Conservation (phyloP, 1,140 invertebrate species). For the Gryon sp. region DNA sequence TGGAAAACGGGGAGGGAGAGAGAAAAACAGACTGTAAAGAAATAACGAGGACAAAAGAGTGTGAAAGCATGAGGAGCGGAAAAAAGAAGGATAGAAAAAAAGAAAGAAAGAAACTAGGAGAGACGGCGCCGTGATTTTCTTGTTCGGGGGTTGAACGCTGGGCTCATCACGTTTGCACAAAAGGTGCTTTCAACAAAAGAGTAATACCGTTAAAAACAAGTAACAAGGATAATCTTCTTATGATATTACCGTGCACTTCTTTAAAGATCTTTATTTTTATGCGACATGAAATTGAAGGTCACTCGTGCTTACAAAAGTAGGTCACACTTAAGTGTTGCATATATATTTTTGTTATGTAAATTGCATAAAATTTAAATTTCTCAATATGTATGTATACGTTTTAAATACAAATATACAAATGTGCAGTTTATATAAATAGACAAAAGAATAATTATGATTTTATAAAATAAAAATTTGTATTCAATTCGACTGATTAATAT, state of each 20-base stretch:
- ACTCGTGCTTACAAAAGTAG: not conserved
- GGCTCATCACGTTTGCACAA: slow-evolving; percentile 49
- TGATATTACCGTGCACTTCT: slow-evolving; percentile 27
- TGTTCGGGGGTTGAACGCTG: slow-evolving; percentile 7
- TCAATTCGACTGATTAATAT: no score
- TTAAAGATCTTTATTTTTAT: slow-evolving; percentile 9
- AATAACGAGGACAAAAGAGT: not conserved
- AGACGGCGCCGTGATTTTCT: slow-evolving; percentile 38
- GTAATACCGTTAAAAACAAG: slow-evolving; percentile 53
- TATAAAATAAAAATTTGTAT: no score
- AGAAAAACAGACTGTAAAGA: no score
- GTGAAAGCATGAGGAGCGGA: not conserved
- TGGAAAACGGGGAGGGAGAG: not conserved
- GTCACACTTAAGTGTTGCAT: not conserved
- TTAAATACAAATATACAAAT: not conserved
- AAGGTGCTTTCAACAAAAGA: slow-evolving; percentile 44
- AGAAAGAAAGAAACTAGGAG: slow-evolving; percentile 17
- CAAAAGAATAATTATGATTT: no score
- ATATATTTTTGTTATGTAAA: not conserved
- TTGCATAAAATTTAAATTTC: no score
- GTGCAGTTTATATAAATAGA: not conserved
- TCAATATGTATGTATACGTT: not conserved
- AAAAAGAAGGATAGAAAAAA: not conserved
- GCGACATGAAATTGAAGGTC: slow-evolving; percentile 8
- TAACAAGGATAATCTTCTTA: slow-evolving; percentile 54